Conservation (phyloP, 2,888 invertebrate species). For the Dysmachus trigonus region DNA sequence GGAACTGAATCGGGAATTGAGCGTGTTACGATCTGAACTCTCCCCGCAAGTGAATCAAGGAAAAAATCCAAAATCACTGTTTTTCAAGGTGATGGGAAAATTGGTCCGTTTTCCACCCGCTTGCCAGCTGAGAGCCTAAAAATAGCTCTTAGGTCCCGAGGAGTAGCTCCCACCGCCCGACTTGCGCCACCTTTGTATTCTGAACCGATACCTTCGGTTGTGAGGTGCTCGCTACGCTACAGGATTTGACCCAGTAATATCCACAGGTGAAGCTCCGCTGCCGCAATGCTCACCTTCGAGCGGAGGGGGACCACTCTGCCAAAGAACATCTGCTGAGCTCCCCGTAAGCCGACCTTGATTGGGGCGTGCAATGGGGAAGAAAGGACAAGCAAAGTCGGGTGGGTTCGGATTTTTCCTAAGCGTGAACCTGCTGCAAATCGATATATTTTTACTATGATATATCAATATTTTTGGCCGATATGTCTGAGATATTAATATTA, state of each 20-base stretch:
- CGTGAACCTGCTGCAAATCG: no score
- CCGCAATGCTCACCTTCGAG: not conserved
- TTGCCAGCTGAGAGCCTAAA: not conserved
- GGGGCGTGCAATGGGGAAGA: not conserved
- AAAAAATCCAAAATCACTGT: not conserved
- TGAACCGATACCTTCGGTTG: not conserved
- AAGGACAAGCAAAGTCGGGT: not conserved
- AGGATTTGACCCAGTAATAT: slow-evolving; percentile 16
- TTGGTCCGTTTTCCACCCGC: not conserved
- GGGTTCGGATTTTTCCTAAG: not conserved
- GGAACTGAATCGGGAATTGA: not conserved
- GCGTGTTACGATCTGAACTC: not conserved
- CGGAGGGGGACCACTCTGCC: no score
- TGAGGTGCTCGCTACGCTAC: not conserved
- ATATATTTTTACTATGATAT: no score
- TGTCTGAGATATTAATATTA: no score
- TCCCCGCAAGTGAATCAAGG: not conserved
- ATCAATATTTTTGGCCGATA: no score
- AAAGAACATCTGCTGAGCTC: not conserved
- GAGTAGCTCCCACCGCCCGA: not conserved
- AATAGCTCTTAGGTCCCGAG: not conserved
- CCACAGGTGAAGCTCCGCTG: not conserved
- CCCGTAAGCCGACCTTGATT: not conserved
- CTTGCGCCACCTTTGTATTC: not conserved
- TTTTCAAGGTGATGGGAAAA: not conserved